phyloP scores from a whole-genome alignment of 2,797 vertebrate species.

The Apodemus agrarius region DNA sequence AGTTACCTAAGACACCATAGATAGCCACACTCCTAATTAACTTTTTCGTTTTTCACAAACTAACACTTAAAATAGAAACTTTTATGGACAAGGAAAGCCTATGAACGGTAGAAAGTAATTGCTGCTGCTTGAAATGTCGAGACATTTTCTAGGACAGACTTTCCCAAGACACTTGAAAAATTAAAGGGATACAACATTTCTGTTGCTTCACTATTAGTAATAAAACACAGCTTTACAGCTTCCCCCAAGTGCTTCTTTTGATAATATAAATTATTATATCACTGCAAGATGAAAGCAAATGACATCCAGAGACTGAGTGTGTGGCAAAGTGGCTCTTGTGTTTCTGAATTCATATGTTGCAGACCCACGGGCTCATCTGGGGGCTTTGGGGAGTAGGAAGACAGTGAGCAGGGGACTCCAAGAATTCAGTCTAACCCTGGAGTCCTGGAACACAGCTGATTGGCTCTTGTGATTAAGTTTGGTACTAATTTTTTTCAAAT shows the following conservation, averaged over 20 bases:
- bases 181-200: conserved; percentile 12
- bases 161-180: conserved; percentile 48
- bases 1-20: conserved; percentile 21
- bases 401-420: not conserved
- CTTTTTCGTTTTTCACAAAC: conserved; percentile 31
- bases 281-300: conserved; percentile 15
- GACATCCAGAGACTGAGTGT: not conserved
- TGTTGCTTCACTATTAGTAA: not conserved
- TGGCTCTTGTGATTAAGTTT: conserved; percentile 6
- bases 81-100: not conserved
- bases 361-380: not conserved
- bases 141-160: conserved; percentile 8
- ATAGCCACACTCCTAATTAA: not conserved
- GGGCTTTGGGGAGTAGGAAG: not conserved
- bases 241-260: not conserved
- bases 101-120: conserved; percentile 31
- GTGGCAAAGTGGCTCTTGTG: not conserved
- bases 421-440: not conserved
- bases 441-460: not conserved
- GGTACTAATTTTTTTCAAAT: conserved; percentile 17
- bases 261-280: not conserved
- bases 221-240: not conserved
- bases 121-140: not conserved
- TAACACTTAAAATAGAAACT: conserved; percentile 1
- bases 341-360: not conserved